Percentiles rank a stretch among this genome's conserved stretches.
phyloP scores from a whole-genome alignment of 2,888 invertebrate species.

The Hyles lineata region DNA sequence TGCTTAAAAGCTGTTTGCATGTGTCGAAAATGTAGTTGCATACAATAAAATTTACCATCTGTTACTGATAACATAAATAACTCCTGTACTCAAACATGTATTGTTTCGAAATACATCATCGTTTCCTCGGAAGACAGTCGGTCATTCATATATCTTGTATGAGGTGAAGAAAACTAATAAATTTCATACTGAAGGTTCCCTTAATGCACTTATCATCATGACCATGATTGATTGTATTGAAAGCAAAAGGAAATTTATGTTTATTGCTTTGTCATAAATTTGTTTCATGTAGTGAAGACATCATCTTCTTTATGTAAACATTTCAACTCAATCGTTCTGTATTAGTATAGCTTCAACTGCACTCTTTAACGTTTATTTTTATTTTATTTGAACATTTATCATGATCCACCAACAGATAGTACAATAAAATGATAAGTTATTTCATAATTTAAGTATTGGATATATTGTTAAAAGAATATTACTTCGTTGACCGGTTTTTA shows the following conservation, averaged over 20 bases:
- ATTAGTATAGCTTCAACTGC: no score
- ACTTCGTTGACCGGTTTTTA: no score
- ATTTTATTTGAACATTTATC: no score
- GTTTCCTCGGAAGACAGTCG: background rate
- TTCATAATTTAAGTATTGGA: no score
- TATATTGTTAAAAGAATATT: no score
- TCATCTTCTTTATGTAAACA: background rate
- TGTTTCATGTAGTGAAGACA: constrained; percentile 6
- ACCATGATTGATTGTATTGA: background rate
- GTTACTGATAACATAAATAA: constrained; percentile 1
- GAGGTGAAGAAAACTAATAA: constrained; percentile 1
- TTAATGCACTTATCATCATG: background rate
- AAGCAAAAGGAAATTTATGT: background rate
- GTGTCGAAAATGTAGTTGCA: background rate
- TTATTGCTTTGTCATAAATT: background rate
- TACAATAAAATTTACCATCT: background rate
- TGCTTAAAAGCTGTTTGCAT: background rate
- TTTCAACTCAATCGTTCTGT: no score
- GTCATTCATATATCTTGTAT: background rate
- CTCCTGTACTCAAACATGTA: background rate
- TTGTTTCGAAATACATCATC: background rate
- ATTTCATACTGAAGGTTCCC: constrained; percentile 3
- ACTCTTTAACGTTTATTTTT: no score
- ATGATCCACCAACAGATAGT: no score
- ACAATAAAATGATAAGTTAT: no score